phyloP scores from a whole-genome alignment of 1,140 invertebrate species.

The Leptoteleia sp. region DNA sequence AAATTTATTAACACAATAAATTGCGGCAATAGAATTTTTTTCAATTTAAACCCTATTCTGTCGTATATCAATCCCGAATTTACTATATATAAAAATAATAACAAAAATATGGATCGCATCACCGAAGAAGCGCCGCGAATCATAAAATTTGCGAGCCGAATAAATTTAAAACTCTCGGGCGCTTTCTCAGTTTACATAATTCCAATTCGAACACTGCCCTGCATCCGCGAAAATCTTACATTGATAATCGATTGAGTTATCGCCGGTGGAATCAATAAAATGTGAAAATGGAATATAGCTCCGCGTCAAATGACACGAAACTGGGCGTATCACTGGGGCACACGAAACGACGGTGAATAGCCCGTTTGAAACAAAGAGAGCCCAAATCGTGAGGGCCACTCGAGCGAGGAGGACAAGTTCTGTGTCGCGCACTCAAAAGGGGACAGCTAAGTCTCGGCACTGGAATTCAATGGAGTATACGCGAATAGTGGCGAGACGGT shows the following conservation, averaged over 20 bases:
- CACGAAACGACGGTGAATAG: slow-evolving; percentile 13
- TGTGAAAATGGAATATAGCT: neutral
- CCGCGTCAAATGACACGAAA: slow-evolving; percentile 24
- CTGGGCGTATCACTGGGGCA: slow-evolving; percentile 1
- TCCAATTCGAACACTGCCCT: neutral
- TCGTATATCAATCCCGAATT: neutral
- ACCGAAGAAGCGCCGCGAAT: neutral
- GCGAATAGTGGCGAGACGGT: slow-evolving; percentile 42
- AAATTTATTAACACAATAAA: neutral
- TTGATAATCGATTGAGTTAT: slow-evolving; percentile 18
- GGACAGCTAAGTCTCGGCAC: slow-evolving; percentile 16
- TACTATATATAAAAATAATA: slow-evolving; percentile 2
- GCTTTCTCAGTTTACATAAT: slow-evolving; percentile 29
- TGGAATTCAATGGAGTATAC: slow-evolving; percentile 50
- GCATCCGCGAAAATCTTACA: slow-evolving; percentile 7
- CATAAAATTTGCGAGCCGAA: slow-evolving; percentile 11
- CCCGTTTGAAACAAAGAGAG: slow-evolving; percentile 24
- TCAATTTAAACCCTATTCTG: neutral
- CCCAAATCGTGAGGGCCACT: slow-evolving; percentile 8
- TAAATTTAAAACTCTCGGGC: slow-evolving; percentile 13
- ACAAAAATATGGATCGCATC: slow-evolving; percentile 9
- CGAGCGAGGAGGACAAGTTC: slow-evolving; percentile 20
- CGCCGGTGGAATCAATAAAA: slow-evolving; percentile 7
- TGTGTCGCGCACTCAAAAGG: slow-evolving; percentile 29
- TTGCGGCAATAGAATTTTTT: neutral